A percentile compares a stretch with the other conserved stretches of the same genome.
Evolutionary conservation across 2,113 vertebrate species (phyloP).

Genomic region (Plotosus lineatus): DNA sequence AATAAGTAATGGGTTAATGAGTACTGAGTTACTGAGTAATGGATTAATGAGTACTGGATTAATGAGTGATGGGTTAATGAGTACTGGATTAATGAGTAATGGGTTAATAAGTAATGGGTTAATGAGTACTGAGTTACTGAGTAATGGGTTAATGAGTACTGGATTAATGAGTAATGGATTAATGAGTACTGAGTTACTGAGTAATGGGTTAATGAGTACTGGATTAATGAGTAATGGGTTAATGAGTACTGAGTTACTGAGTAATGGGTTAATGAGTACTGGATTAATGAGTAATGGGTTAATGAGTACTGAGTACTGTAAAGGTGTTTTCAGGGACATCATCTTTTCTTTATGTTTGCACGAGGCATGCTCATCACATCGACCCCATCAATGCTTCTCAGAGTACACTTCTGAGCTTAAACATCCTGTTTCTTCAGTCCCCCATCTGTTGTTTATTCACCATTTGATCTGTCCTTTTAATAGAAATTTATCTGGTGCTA

Average conservation of each 20-base stretch:
- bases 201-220: not conserved
- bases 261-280: no score
- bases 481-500: constrained; percentile 53
- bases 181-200: not conserved
- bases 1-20: not conserved
- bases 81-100: not conserved
- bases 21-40: not conserved
- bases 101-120: no score
- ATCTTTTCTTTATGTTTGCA: constrained; percentile 6
- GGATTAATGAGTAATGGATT: not conserved
- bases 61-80: not conserved
- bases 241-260: not conserved
- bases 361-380: constrained; percentile 81
- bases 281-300: not conserved
- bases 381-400: constrained; percentile 80
- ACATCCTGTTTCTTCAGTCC: constrained; percentile 74
- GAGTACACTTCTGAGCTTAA: constrained; percentile 73
- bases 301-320: not conserved
- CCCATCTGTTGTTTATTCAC: constrained; percentile 60
- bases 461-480: constrained; percentile 53
- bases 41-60: not conserved
- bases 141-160: not conserved
- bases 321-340: not conserved
- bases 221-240: not conserved
- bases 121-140: not conserved